Base-by-base conservation (phyloP, 1,140 invertebrate genomes). In the Oppia nitens region DNA sequence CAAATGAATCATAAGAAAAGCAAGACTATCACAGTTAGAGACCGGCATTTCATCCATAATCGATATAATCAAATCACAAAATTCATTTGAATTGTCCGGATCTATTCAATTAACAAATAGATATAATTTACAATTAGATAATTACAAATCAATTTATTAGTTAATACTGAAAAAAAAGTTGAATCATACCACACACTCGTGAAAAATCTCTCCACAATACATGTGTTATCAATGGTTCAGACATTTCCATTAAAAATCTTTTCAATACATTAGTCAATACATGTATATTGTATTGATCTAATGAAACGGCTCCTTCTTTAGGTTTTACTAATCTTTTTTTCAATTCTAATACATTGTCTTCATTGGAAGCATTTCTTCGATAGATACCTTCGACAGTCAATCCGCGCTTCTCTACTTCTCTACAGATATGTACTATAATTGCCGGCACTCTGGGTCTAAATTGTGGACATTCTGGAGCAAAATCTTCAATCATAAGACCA, bases 391-490 rank as follows among this genome's bases (percentile, higher is more conserved):
- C 78, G 74, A 91, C 87, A 6, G 71, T 78, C n/a, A 95, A 73
- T 1, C 78, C 91, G 28, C 88, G 73, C 1, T 79, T 74, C 75
- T 97, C 93, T 29, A 98, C 79, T 72, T 96, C 92, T 66, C 89
- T 90, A 4, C 95, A 80, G 70, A 92, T 96, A 69, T 96, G 90
- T 48, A 96, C 83, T 62, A 98, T 78, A 1, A 97, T 68, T 1
- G 86, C 84, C 6, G 94, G 94, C 47, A 98, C 83, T 84, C 92
- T 89, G 1, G 94, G 94, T 24, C 85, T 6, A 6, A 17, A 9
- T 40, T 40, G 75, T 2, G 78, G 77, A 47, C 73, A 73, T 12
- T 90, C 87, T 11, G 54, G 45, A 0, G 83, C 81, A 68, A 82
- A 91, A 69, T 93, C 87, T 25, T 81, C 78, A 65, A 91, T 81